Evolutionary conservation across 2,888 invertebrate species (phyloP).

Genomic region (Morpho achilles): DNA sequence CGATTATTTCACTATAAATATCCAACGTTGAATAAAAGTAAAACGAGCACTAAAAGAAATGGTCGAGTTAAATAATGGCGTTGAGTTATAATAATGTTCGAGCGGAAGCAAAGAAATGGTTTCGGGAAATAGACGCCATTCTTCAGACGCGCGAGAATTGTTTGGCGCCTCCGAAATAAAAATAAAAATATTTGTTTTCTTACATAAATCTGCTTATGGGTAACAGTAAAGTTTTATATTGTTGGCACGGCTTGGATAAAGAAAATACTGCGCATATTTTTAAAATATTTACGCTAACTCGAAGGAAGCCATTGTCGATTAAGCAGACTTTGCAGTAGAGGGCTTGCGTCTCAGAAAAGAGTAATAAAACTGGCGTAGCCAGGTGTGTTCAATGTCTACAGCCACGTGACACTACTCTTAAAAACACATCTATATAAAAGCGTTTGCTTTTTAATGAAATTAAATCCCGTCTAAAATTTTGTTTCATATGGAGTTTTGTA

Average conservation of each 20-base stretch:
- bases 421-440: slow-evolving; percentile 28
- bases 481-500: too few species aligned
- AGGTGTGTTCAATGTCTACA: slow-evolving; percentile 31
- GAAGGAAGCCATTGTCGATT: neutral
- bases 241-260: neutral
- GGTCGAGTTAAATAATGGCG: slow-evolving; percentile 46
- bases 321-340: slow-evolving; percentile 26
- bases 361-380: slow-evolving; percentile 31
- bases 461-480: slow-evolving; percentile 6
- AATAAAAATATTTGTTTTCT: slow-evolving; percentile 17
- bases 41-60: slow-evolving; percentile 24
- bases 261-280: slow-evolving; percentile 2
- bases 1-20: slow-evolving; percentile 19
- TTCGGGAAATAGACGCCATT: slow-evolving; percentile 60
- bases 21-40: slow-evolving; percentile 20
- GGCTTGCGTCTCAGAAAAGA: slow-evolving; percentile 28
- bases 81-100: slow-evolving; percentile 51
- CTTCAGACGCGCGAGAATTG: slow-evolving; percentile 45
- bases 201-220: slow-evolving; percentile 18
- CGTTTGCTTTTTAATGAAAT: slow-evolving; percentile 20
- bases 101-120: slow-evolving; percentile 54
- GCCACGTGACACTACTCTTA: slow-evolving; percentile 26
- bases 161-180: slow-evolving; percentile 46
- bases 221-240: slow-evolving; percentile 12
- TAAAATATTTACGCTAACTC: slow-evolving; percentile 12